A percentile compares a stretch with the other conserved stretches of the same genome.
Conservation (phyloP, 2,797 vertebrate genomes). For the Gobionotothen gibberifrons region DNA sequence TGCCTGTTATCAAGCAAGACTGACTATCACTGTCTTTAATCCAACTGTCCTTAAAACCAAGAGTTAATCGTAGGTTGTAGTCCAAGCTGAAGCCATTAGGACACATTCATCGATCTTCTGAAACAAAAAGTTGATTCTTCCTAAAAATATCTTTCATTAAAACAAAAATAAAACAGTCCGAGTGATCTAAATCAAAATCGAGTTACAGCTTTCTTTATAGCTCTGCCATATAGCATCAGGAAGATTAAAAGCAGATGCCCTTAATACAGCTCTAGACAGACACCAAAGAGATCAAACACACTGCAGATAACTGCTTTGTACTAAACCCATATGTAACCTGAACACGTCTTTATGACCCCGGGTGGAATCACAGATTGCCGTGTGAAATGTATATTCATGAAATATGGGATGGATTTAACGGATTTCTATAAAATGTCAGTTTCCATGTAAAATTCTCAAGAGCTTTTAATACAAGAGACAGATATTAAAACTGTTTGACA, state of each 20-base stretch:
- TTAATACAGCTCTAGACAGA: constrained; percentile 45
- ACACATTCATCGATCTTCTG: constrained; percentile 16
- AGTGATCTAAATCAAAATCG: constrained; percentile 61
- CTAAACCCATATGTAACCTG: constrained; percentile 59
- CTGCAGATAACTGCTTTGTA: constrained; percentile 57
- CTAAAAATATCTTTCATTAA: constrained; percentile 27
- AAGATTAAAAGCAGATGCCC: constrained; percentile 70
- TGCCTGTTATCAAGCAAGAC: neutral
- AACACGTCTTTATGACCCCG: constrained; percentile 37
- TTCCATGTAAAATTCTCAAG: constrained; percentile 33
- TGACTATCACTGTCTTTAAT: neutral
- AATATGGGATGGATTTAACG: constrained; percentile 12
- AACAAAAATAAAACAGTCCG: constrained; percentile 25
- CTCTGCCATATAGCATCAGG: constrained; percentile 48
- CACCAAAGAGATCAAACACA: constrained; percentile 61
- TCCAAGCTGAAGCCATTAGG: constrained; percentile 3
- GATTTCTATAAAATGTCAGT: constrained; percentile 43
- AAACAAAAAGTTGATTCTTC: constrained; percentile 11
- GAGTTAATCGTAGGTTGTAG: neutral
- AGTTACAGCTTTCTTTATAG: constrained; percentile 58
- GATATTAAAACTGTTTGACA: constrained; percentile 53
- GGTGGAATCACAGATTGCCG: neutral
- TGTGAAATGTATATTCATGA: constrained; percentile 4
- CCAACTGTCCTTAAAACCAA: neutral
- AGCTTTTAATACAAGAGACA: constrained; percentile 38